Base-by-base conservation (phyloP, 2,113 vertebrate genomes). In the Cepphus grylle region DNA sequence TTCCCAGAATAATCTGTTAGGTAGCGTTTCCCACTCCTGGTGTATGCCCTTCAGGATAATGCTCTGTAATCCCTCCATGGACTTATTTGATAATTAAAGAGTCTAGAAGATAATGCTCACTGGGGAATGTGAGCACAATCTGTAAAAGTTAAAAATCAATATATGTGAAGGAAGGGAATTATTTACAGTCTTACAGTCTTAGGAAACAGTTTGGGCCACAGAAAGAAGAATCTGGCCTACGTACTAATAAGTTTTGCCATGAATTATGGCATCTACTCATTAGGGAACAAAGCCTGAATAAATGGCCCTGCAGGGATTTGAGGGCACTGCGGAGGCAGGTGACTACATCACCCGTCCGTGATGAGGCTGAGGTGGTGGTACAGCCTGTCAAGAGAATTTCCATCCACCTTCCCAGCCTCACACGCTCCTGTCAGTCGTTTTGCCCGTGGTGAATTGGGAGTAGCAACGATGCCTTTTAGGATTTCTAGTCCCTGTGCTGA, bases 1-100 rank as follows among this genome's bases (percentile, higher is more conserved):
- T 94, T 93, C 81, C 53, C 77, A 82, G 53, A 89, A 66, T 94
- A 69, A 93, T 91, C 73, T 89, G 40, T 80, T 85, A 49, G 77
- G 52, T 66, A 82, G 78, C 23, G 25, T 93, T 93, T 93, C 95
- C 84, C 62, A 73, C 45, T 94, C 38, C 55, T 86, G 47, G 53
- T 32, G 18, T 53, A 19, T 91, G 43, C 62, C 62, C 78, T 62
- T 72, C 5, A 18, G 83, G 76, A 58, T 69, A 70, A n/a, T 66
- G 43, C 42, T 77, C 49, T 87, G 56, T 49, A 95, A 81, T 21
- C 49, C 56, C 25, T 59, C n/a, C 43, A 18, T 59, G 25, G 36
- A 55, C n/a, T 81, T 5, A 1, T 12, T 55, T 69, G 58, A 16
- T 91, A 82, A 93, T 84, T 82, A 89, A 90, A 77, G 73, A 70